These are phyloP conservation scores for Nothobranchius kuhntae DNA, from an alignment of 2,113 vertebrate genomes.

Conservation along the genomic window DNA sequence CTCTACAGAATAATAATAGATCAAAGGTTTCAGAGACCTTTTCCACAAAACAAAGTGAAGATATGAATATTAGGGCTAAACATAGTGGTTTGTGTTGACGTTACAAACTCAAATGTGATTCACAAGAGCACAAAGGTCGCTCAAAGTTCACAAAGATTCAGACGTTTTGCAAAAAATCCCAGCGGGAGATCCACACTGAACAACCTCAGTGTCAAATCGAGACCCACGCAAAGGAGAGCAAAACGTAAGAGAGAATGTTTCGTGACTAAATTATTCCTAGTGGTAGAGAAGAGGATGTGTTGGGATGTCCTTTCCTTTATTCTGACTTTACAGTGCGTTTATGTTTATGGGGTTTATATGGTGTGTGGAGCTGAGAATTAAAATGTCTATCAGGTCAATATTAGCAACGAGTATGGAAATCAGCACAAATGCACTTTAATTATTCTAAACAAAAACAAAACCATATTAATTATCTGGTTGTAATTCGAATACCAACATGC, in stretches of 20 bases:
- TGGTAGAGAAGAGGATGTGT: neutral
- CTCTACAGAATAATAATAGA: conserved; percentile 13
- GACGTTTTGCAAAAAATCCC: conserved; percentile 1
- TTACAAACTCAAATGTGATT: conserved; percentile 4
- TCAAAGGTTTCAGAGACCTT: neutral
- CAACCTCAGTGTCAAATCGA: neutral
- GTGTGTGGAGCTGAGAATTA: conserved; percentile 7
- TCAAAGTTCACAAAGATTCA: conserved; percentile 7
- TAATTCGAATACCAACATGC: conserved; percentile 22
- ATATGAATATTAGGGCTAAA: conserved; percentile 21
- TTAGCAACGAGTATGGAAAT: conserved; percentile 20
- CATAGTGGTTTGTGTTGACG: conserved; percentile 6
- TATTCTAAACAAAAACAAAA: conserved; percentile 12
- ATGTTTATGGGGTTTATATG: conserved; percentile 4
- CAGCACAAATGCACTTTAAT: conserved; percentile 51
- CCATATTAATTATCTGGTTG: neutral
- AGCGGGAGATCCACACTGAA: neutral
- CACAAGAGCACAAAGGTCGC: conserved; percentile 15
- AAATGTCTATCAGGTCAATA: conserved; percentile 6
- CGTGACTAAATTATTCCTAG: neutral
- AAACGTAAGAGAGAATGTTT: neutral
- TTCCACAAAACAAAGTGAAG: conserved; percentile 21
- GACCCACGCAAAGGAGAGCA: neutral
- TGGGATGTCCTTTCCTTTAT: no score
- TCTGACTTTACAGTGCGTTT: conserved; percentile 1